Base-by-base conservation (phyloP, 2,888 invertebrate species). In the Thecophora atra region DNA sequence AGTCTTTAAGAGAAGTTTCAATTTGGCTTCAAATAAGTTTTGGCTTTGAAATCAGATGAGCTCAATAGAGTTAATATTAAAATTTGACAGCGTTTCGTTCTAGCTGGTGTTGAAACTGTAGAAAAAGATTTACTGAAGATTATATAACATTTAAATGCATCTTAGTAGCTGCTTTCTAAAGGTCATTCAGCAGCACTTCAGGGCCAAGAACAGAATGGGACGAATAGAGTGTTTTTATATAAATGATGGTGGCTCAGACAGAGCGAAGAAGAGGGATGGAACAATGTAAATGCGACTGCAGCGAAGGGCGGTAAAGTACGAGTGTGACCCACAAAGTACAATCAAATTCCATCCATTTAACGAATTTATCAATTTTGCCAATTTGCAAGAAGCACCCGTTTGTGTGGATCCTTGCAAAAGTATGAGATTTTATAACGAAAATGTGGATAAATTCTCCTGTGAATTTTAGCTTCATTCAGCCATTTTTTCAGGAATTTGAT, bases 321-420 rank as follows among this genome's bases (percentile, higher is more conserved):
- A 17, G 60, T 60, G 30, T 17, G n/a, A 60, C 3, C 58, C 26
- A 21, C 28, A 58, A 21, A 60, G 3, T n/a, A 5, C 58, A 13
- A 63, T 24, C 11, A 15, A 42, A 47, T 47, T 19, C 47, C 56
- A 58, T 68, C 58, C 26, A 37, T 51, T n/a, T 54, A 67, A 69
- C 68, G 68, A 73, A 71, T 73, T 73, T 71, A 56, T 73, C 73
- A 73, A 68, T 44, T 68, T 26, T 26, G 44, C 37, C 28, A 63
- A 42, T 71, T 71, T 71, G 24, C 73, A 73, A 72, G 71, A 68
- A 71, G 71, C 65, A 65, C 65, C 42, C 63, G 52, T 62, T 51
- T 62, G 30, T 63, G 42, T 68, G 68, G 58, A 30, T 54, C 56
- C 11, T 13, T 56, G 26, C 56, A 42, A 58, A 68, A 58, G 42